Conservation (phyloP, 2,797 vertebrate genomes). For the Holocentrus rufus region DNA sequence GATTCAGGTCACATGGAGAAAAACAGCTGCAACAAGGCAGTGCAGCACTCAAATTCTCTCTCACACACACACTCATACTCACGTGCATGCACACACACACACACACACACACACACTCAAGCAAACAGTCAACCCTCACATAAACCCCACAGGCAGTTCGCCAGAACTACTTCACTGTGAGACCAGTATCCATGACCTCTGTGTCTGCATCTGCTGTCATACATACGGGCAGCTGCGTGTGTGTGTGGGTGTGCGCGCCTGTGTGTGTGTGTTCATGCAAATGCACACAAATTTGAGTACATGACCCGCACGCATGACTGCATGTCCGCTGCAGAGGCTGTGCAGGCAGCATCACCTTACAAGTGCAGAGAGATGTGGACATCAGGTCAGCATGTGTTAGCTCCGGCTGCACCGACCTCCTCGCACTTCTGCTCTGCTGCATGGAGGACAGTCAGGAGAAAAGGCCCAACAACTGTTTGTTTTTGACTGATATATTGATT, state of each 20-base stretch:
- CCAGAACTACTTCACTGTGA: not conserved
- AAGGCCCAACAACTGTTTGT: too few species aligned
- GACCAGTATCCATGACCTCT: slow-evolving; percentile 2
- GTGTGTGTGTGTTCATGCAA: not conserved
- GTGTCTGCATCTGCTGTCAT: not conserved
- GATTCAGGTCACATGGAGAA: not conserved
- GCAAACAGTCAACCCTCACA: not conserved
- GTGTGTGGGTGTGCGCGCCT: not conserved
- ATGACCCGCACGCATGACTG: not conserved
- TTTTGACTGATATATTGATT: too few species aligned
- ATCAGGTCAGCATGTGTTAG: not conserved
- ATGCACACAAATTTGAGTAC: not conserved
- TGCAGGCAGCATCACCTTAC: not conserved
- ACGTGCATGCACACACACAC: not conserved
- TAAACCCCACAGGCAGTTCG: not conserved
- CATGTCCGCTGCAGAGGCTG: not conserved
- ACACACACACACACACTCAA: slow-evolving; percentile 10
- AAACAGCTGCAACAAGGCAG: slow-evolving; percentile 1
- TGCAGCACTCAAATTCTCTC: not conserved
- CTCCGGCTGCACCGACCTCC: not conserved
- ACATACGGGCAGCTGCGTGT: not conserved
- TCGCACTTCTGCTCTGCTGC: not conserved
- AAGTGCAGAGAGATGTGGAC: not conserved
- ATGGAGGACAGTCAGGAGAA: too few species aligned
- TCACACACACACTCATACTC: slow-evolving; percentile 11